Evolutionary conservation across 2,113 vertebrate species (phyloP), one percentile per base, ranked within the genome.

Genomic region (Tragelaphus buxtoni): DNA sequence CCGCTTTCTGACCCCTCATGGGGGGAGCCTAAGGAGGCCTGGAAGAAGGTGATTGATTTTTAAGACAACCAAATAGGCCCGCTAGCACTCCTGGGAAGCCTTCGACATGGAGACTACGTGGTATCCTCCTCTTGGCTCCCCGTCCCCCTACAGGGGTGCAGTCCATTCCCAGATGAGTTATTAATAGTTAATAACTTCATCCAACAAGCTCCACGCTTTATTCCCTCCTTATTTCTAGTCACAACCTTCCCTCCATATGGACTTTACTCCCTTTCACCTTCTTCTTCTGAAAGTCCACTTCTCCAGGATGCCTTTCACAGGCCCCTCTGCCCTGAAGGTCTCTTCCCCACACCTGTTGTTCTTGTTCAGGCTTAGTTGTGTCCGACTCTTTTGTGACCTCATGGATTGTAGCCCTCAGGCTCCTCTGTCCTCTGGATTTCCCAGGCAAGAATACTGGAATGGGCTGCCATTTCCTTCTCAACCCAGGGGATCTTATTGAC

Each of bases 131-230:
- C 2, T 13, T 69, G 4, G 4, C n/a, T n/a, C 18, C 14, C 16
- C 7, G 28, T 4, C 35, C 6, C 53, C 24, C 28, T 3, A 0
- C 3, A 13, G 55, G 32, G 35, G 28, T 1, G 1, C 8, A 4
- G 22, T 11, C 26, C 55, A 10, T 12, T 4, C 32, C 42, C 10
- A 11, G 11, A 65, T 76, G 26, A 32, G 1, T 39, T 28, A 26
- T 42, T 74, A 74, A 26, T 4, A 39, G 49, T 12, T 28, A 91
- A 9, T 11, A 95, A 47, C 47, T 35, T 42, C 24, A 24, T 28
- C 51, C 58, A 42, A 53, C 26, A 45, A 69, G 28, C 16, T 10
- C 35, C 87, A 47, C 8, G 24, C 81, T 85, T 90, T 1, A 80
- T 12, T 80, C 13, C 24, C 7, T 47, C 56, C 45, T 20, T 26